Base-by-base conservation (phyloP, 2,888 invertebrate species). In the Abrostola triplasia region DNA sequence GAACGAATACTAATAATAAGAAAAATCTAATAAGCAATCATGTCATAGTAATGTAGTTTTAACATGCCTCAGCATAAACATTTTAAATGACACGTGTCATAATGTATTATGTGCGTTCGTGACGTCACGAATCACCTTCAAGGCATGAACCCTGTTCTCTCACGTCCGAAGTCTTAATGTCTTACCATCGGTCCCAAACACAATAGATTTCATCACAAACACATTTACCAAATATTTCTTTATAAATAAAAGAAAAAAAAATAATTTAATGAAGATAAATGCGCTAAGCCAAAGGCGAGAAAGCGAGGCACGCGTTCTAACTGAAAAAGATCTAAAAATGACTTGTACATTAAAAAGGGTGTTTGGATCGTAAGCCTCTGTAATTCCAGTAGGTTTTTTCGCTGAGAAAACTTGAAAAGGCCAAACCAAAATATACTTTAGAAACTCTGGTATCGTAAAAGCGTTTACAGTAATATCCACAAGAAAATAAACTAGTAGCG, bases 81-180 rank as follows among this genome's bases (percentile, higher is more conserved):
- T 47, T 47, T 47, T 9, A 47, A 47, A 47, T 47, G 5, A 47
- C 13, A n/a, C n/a, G 9, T 41, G n/a, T 9, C 44, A 13, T 47
- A 24, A 47, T 10, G 44, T 47, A n/a, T 6, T 44, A 6, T 42
- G 51, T 44, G 24, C 9, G 13, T 36, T 13, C 4, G 13, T 36
- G 40, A 50, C 53, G 10, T 13, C 5, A 54, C 57, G 42, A 48
- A 57, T 47, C 41, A 47, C 38, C 37, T 35, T 44, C 55, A 53
- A 53, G 24, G 42, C 53, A 9, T 42, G 57, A 41, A 48, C 37
- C 37, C 6, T n/a, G 51, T 47, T 72, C 37, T 0, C 48, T 66
- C 71, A 76, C 77, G 77, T 73, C 37, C 40, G 9, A 41, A 40
- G 77, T n/a, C 77, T 76, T 50, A 72, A 42, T 44, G 42, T 42